phyloP scores from a whole-genome alignment of 1,140 invertebrate species.

The Galleria mellonella region DNA sequence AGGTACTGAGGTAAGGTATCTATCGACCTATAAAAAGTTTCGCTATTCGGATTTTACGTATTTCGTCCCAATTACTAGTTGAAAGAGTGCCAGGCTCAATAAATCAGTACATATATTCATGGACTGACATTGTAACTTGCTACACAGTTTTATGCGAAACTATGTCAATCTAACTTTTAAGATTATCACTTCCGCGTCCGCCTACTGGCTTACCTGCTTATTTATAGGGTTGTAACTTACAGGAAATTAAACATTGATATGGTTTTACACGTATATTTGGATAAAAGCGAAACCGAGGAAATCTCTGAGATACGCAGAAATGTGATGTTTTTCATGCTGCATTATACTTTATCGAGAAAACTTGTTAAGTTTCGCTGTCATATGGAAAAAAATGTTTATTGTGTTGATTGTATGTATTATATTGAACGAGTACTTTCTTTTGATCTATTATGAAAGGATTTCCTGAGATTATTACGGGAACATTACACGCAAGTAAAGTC shows the following conservation, averaged over 20 bases:
- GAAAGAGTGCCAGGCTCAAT: slow-evolving; percentile 38
- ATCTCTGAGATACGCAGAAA: too few species aligned
- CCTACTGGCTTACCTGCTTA: slow-evolving; percentile 40
- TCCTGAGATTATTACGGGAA: too few species aligned
- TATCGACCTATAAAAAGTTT: slow-evolving; percentile 20
- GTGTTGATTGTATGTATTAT: not conserved
- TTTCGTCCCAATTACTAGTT: slow-evolving; percentile 42
- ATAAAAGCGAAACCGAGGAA: too few species aligned
- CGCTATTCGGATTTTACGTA: slow-evolving; percentile 26
- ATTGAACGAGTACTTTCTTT: not conserved
- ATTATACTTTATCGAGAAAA: too few species aligned
- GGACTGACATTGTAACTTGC: slow-evolving; percentile 45
- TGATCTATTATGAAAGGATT: too few species aligned
- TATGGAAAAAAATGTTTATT: not conserved
- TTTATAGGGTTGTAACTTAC: slow-evolving; percentile 24
- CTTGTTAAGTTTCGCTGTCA: too few species aligned
- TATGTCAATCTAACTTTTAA: slow-evolving; percentile 69
- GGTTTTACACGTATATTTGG: not conserved
- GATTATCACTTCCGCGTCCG: slow-evolving; percentile 56
- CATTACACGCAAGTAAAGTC: too few species aligned
- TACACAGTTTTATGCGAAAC: slow-evolving; percentile 50
- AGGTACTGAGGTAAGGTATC: slow-evolving; percentile 14
- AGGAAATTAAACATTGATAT: slow-evolving; percentile 1
- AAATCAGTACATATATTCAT: slow-evolving; percentile 41
- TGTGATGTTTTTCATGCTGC: too few species aligned